Base-by-base conservation (phyloP, 1,140 invertebrate genomes). In the Lepidotrigona ventralis region DNA sequence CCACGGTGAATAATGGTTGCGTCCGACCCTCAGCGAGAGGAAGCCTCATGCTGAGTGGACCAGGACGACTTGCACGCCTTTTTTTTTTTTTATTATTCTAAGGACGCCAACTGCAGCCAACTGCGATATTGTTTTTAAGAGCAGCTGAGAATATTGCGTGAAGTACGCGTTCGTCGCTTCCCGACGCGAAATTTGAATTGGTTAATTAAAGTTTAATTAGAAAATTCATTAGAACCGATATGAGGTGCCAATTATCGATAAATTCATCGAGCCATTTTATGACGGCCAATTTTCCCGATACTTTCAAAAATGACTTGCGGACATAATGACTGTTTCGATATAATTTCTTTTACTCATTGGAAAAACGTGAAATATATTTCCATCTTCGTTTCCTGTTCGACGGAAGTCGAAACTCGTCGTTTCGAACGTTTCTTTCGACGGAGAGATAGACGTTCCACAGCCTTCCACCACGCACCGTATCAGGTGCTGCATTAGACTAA, bases 1-100 rank as follows among this genome's bases (percentile, higher is more conserved):
- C 84, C 69, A 58, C 74, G 54, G 83, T 77, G 86, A 89, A 89
- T 88, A 88, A 89, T 86, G 87, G 76, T 64, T 54, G 73, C 54
- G 39, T 60, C 78, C 51, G 58, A 58, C n/a, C 86, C 23, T 29
- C 14, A 19, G 69, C 70, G 73, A 84, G 81, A 83, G 86, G 84
- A 88, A 81, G 72, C 81, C 77, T 88, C 84, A 78, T 56, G 70
- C 73, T 87, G 72, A 23, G 58, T 66, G 64, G 60, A 26, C 46
- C 68, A 64, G 51, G 68, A 79, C 81, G 75, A 79, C 81, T 85
- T 64, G 77, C 72, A 66, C 33, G 56, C 79, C 33, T 29, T 26
- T 68, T 39, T 46, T 29, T 60, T 5, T 15, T 64, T 46, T 84
- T 78, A 82, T 88, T 66, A 81, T 88, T 85, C 69, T 68, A 60